These are phyloP conservation scores for Agelas oroides DNA, from an alignment of 37 sponge, comb jelly and placozoan species.

Conservation along the genomic window DNA sequence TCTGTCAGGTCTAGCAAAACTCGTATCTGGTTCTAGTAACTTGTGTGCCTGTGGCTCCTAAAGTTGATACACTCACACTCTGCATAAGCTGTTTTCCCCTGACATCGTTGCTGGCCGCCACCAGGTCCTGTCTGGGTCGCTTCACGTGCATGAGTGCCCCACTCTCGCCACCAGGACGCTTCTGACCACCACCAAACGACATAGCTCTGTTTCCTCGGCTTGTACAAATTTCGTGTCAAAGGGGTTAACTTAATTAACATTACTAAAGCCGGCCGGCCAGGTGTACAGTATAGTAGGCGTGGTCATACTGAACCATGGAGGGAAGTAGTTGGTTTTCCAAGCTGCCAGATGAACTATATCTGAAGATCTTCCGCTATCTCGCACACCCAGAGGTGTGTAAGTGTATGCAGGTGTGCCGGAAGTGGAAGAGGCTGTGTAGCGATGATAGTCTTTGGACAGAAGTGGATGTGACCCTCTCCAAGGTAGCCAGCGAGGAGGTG, in stretches of 20 bases:
- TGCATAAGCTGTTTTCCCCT: conserved; percentile 25
- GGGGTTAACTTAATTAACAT: too few species aligned
- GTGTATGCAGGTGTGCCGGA: conserved; percentile 39
- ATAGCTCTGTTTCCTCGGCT: conserved; percentile 2
- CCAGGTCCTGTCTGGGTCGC: conserved; percentile 44
- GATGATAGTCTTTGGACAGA: conserved; percentile 40
- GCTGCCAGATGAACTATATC: conserved; percentile 45
- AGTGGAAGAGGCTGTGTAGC: conserved; percentile 56
- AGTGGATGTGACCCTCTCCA: not conserved
- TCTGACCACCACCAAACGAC: conserved; percentile 33
- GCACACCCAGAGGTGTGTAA: conserved; percentile 6
- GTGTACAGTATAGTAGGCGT: too few species aligned
- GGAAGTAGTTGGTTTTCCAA: not conserved
- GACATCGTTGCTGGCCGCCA: not conserved
- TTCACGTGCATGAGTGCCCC: conserved; percentile 46
- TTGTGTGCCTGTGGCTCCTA: too few species aligned
- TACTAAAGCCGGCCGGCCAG: too few species aligned
- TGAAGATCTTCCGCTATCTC: conserved; percentile 48
- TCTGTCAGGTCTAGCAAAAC: too few species aligned
- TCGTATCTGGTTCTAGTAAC: too few species aligned
- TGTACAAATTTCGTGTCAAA: too few species aligned
- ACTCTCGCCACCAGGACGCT: conserved; percentile 12
- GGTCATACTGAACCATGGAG: too few species aligned
- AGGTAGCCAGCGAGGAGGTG: too few species aligned
- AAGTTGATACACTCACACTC: conserved; percentile 34